These are phyloP conservation scores for Leptatherina wallacei DNA, from an alignment of 2,797 vertebrate genomes.

Conservation along the genomic window DNA sequence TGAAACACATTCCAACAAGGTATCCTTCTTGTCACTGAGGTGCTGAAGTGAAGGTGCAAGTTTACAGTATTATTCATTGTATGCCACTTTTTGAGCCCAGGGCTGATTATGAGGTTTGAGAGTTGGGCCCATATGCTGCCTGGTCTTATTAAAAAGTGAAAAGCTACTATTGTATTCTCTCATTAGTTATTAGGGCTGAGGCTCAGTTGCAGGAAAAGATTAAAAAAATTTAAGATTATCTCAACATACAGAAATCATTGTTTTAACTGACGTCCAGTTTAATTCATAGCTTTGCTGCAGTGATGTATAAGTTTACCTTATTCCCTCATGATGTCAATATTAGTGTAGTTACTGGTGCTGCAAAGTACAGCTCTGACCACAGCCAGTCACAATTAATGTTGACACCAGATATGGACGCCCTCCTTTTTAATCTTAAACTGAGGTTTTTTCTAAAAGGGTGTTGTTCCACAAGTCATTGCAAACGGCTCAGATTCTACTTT, in stretches of 20 bases:
- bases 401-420: background rate
- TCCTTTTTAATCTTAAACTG: background rate
- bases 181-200: slow-evolving; percentile 2
- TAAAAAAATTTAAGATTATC: slow-evolving; percentile 1
- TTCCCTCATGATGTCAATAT: background rate
- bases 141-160: slow-evolving; percentile 11
- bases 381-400: background rate
- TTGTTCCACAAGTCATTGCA: background rate
- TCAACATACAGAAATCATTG: background rate
- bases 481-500: slow-evolving; percentile 10
- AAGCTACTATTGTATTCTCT: slow-evolving; percentile 5
- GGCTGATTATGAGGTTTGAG: slow-evolving; percentile 26
- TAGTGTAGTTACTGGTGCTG: background rate
- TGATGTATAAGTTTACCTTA: background rate
- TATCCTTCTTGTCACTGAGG: slow-evolving; percentile 30
- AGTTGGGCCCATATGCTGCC: slow-evolving; percentile 2
- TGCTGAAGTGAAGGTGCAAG: slow-evolving; percentile 23
- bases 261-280: background rate
- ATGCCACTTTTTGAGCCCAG: slow-evolving; percentile 9
- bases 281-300: slow-evolving; percentile 3
- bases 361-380: background rate
- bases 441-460: background rate
- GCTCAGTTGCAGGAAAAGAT: slow-evolving; percentile 7
- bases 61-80: slow-evolving; percentile 38
- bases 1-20: slow-evolving; percentile 47